phyloP scores from a whole-genome alignment of 2,888 invertebrate species.

The Marronus borbonicus region DNA sequence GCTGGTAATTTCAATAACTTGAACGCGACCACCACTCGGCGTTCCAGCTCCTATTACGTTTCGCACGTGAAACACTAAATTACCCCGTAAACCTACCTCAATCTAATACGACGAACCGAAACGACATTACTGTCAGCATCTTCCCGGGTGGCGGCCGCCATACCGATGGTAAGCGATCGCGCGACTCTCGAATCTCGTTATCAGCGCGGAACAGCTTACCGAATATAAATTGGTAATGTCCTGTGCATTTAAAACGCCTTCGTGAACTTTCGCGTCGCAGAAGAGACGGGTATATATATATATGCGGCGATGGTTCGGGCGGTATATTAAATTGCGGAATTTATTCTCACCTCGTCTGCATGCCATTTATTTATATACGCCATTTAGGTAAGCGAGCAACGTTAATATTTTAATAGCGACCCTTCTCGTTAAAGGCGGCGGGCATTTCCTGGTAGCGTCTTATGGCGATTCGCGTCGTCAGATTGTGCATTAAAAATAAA shows the following conservation, averaged over 20 bases:
- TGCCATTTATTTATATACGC: conserved; percentile 35
- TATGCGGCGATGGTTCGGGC: background rate
- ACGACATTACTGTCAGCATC: conserved; percentile 32
- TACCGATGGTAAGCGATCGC: conserved; percentile 14
- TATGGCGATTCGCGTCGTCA: background rate
- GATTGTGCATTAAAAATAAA: conserved; percentile 5
- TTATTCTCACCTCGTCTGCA: conserved; percentile 32
- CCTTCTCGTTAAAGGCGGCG: background rate
- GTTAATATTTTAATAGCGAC: conserved; percentile 30
- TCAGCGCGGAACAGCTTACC: conserved; percentile 34
- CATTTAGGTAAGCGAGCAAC: conserved; percentile 18
- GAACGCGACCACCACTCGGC: background rate
- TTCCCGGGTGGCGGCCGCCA: background rate
- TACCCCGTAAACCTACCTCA: conserved; percentile 33
- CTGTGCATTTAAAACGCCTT: conserved; percentile 32
- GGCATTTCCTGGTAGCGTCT: background rate
- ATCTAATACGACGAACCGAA: conserved; percentile 24
- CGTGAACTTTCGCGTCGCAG: conserved; percentile 28
- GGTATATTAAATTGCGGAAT: conserved; percentile 31
- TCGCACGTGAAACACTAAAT: conserved; percentile 20
- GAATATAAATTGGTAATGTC: conserved; percentile 39
- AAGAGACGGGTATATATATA: background rate
- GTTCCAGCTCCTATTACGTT: background rate
- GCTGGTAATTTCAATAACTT: too few species aligned
- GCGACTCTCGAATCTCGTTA: conserved; percentile 30